Conservation (phyloP, 2,113 vertebrate species). For the Leptobrachium leishanense region DNA sequence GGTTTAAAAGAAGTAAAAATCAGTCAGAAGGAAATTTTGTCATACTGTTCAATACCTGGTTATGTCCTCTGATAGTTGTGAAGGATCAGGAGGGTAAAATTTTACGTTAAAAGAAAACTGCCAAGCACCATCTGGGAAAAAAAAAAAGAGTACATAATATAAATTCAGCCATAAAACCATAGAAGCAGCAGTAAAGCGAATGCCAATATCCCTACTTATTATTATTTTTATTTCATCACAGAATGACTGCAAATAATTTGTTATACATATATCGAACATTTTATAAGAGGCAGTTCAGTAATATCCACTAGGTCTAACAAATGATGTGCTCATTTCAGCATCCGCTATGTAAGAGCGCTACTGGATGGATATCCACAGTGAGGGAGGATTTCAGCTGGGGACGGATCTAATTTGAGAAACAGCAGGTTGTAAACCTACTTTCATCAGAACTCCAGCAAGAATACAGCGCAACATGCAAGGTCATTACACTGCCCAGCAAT, state of each 20-base stretch:
- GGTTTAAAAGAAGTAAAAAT: too few relatives aligned
- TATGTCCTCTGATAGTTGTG: conserved; percentile 94
- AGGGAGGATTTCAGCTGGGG: conserved; percentile 8
- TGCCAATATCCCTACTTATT: not conserved
- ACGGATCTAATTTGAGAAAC: conserved; percentile 19
- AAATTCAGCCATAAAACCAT: not conserved
- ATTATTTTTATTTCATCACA: not conserved
- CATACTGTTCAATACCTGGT: conserved; percentile 77
- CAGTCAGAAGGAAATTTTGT: too few relatives aligned
- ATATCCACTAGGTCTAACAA: not conserved
- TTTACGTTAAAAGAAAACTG: conserved; percentile 96
- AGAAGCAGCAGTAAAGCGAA: not conserved
- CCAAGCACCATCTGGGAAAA: conserved; percentile 86
- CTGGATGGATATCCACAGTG: not conserved
- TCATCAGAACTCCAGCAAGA: conserved; percentile 17
- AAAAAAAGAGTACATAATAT: not conserved
- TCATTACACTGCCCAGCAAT: conserved; percentile 28
- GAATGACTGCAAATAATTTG: not conserved
- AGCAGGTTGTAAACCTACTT: conserved; percentile 29
- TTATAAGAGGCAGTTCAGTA: not conserved
- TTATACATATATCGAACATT: not conserved
- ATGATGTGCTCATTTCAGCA: not conserved
- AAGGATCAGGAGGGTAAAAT: conserved; percentile 96
- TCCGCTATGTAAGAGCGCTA: not conserved
- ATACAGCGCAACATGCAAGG: conserved; percentile 29